Base-by-base conservation (phyloP, 1,140 invertebrate genomes). In the Leptinotarsa undecemlineata region DNA sequence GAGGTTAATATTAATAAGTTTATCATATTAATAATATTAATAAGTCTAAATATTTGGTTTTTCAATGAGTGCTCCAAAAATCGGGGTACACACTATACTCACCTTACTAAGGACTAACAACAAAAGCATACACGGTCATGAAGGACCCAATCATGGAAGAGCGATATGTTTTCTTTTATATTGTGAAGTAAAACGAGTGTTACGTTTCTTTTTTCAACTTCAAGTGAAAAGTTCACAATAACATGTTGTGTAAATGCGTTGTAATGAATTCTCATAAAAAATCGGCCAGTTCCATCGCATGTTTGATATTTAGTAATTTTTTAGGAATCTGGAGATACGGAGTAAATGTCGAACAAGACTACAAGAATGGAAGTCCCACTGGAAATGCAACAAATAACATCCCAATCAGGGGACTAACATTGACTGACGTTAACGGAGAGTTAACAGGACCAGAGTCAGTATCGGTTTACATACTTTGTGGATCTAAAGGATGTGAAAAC, bases 291-390 rank as follows among this genome's bases (percentile, higher is more conserved):
- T 42, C 33, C 8, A 42, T 62, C 13, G 13, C 6, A 19, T 62
- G 13, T 11, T 3, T 62, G 19, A 21, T 42, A 42, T 42, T 42
- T 42, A 3, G 11, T 42, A 42, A 8, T 57, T 68, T 69, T 76
- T 63, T 63, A 76, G 75, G 69, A 47, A 51, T 23, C 4, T 73
- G 64, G 48, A n/a, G 71, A 21, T 77, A 74, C 33, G 76, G 72
- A 23, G 72, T 77, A 19, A 77, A 71, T 60, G 21, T 77, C 15
- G n/a, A 77, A 69, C 76, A 77, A 71, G 68, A 77, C 48, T 77
- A 77, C 48, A 42, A 19, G 19, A 74, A 74, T n/a, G 73, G 69
- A 11, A 57, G 67, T 60, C 63, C 72, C 17, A 51, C 70, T 19
- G 72, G 72, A 20, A 33, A 68, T 8, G 60, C 76, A 42, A 67